Evolutionary conservation across 1,140 invertebrate genomes (phyloP).

Genomic region (Drosophila melanogaster): DNA sequence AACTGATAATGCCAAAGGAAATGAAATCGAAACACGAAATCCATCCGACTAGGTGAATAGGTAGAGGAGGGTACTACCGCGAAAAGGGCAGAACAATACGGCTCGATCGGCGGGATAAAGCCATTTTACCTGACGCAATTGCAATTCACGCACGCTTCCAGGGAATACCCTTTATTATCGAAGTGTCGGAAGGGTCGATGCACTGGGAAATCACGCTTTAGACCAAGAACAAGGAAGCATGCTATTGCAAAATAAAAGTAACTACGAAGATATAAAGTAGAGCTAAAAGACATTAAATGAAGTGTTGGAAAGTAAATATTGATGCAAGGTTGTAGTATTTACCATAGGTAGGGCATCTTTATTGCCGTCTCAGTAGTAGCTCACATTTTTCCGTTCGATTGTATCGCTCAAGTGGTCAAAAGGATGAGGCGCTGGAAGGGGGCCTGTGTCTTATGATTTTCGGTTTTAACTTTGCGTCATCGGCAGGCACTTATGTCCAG

Average conservation of each 20-base stretch:
- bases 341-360: constrained; percentile 2
- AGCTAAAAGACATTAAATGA: background rate
- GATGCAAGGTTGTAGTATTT: too few species aligned
- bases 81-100: constrained; percentile 9
- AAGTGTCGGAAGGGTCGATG: background rate
- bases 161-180: constrained; percentile 22
- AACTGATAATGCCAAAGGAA: constrained; percentile 39
- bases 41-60: background rate
- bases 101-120: constrained; percentile 12
- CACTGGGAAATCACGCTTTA: background rate
- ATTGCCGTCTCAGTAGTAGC: background rate
- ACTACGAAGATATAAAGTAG: background rate
- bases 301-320: background rate
- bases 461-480: constrained; percentile 19
- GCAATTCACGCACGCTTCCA: constrained; percentile 19
- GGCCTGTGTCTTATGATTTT: constrained; percentile 29
- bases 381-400: background rate
- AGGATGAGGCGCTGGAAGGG: constrained; percentile 15
- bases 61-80: background rate
- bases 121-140: constrained; percentile 20
- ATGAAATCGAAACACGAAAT: constrained; percentile 23
- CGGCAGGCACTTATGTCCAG: constrained; percentile 21
- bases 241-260: background rate
- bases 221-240: background rate
- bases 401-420: constrained; percentile 38